Percentiles rank a stretch among this genome's conserved stretches.
Conservation (phyloP, 2,797 vertebrate species). For the Scolopax rusticola region DNA sequence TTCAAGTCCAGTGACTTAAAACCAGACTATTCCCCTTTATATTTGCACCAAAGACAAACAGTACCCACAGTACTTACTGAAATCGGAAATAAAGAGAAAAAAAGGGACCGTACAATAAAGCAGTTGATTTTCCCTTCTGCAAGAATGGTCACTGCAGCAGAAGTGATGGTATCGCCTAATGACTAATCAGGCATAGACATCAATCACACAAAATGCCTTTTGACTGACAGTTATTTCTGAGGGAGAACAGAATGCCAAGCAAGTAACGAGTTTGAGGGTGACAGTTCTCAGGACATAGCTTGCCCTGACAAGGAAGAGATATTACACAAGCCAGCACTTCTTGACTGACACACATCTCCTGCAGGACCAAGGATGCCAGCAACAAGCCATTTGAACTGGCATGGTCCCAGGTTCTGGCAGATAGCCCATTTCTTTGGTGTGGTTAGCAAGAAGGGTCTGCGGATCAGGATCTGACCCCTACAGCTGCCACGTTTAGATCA, state of each 20-base stretch:
- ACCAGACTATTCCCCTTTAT: neutral
- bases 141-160: neutral
- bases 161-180: neutral
- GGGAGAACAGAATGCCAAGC: neutral
- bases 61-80: neutral
- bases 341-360: conserved; percentile 7
- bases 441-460: neutral
- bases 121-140: neutral
- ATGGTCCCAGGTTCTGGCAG: neutral
- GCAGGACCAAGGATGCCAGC: neutral
- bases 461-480: neutral
- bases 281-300: neutral
- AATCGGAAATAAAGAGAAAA: neutral
- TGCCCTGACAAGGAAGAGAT: neutral
- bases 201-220: neutral
- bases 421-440: neutral
- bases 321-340: neutral
- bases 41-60: neutral
- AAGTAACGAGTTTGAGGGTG: neutral
- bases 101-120: neutral
- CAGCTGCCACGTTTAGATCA: neutral
- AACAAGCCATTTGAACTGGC: neutral
- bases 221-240: neutral
- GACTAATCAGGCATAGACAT: neutral
- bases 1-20: neutral